phyloP scores from a whole-genome alignment of 2,113 vertebrate genomes.

The Myiagra hebetior region DNA sequence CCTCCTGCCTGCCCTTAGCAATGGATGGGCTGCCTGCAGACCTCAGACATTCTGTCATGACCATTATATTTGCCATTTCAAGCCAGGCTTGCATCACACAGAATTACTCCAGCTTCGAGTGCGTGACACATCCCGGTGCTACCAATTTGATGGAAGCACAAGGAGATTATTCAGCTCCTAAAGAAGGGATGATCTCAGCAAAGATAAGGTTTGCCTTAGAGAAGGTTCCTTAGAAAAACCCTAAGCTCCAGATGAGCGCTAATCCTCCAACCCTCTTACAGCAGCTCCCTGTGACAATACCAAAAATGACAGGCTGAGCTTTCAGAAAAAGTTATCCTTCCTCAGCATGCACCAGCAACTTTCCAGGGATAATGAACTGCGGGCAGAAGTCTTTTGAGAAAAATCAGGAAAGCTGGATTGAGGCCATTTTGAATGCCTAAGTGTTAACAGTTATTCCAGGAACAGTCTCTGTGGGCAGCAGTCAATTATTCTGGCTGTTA shows the following conservation, averaged over 20 bases:
- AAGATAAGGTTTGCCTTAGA: slow-evolving; percentile 31
- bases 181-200: slow-evolving; percentile 48
- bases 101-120: not conserved
- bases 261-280: slow-evolving; percentile 34
- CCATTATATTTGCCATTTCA: not conserved
- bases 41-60: not conserved
- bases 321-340: not conserved
- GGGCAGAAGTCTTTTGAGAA: not conserved
- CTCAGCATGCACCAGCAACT: slow-evolving; percentile 3
- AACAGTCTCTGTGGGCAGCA: slow-evolving; percentile 3
- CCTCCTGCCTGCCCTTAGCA: not conserved
- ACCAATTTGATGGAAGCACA: not conserved
- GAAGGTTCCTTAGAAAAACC: not conserved
- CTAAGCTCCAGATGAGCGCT: not conserved
- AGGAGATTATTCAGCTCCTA: slow-evolving; percentile 2
- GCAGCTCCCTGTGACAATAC: slow-evolving; percentile 11
- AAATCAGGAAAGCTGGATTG: not conserved
- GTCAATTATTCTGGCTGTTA: slow-evolving; percentile 14
- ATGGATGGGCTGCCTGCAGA: not conserved
- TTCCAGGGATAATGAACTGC: not conserved
- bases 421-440: not conserved
- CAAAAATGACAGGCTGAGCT: not conserved
- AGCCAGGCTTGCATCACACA: not conserved
- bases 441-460: slow-evolving; percentile 5
- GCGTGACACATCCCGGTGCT: not conserved